Base-by-base conservation (phyloP, 2,113 vertebrate species). In the Lipophrys pholis region DNA sequence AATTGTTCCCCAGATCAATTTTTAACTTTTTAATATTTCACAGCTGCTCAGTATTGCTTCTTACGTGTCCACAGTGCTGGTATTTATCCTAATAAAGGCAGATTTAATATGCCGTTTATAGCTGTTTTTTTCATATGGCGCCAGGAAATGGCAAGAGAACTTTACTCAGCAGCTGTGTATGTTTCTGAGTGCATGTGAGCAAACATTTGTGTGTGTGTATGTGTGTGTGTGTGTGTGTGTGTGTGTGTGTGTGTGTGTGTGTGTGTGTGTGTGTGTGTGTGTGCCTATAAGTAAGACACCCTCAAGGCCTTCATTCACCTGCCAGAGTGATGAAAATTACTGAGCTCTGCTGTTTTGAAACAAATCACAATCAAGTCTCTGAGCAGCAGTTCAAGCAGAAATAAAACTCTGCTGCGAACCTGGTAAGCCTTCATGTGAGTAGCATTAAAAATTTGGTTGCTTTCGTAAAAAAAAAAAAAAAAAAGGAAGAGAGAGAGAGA, bases 321-420 rank as follows among this genome's bases (percentile, higher is more conserved):
- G 75, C 78, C 81, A 71, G 71, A 73, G 41, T 81, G 75, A 82
- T 76, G 78, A 58, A 85, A 89, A 85, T 81, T 77, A 88, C 78
- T 82, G 72, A 66, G 78, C 85, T 84, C 77, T 75, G 74, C 84
- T 85, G 80, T 83, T 89, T 82, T 86, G 54, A 87, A 82, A 88
- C 75, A 83, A 81, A 86, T 86, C 88, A 80, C 74, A 82, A 86
- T 84, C 81, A 88, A 82, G 82, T 85, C 81, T 87, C 82, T 35
- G 3, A 85, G 78, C 78, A 80, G 82, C 83, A 71, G 78, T 88
- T 83, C 79, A 9, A 67, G 74, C 70, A 73, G 74, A 81, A 63
- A 87, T 81, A 84, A 84, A 88, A 78, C 67, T 62, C 55, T 67
- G 71, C 63, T 73, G 74, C 48, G 54, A 76, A 82, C 58, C 69